phyloP scores from a whole-genome alignment of 2,113 vertebrate genomes.

The Herpailurus yagouaroundi region DNA sequence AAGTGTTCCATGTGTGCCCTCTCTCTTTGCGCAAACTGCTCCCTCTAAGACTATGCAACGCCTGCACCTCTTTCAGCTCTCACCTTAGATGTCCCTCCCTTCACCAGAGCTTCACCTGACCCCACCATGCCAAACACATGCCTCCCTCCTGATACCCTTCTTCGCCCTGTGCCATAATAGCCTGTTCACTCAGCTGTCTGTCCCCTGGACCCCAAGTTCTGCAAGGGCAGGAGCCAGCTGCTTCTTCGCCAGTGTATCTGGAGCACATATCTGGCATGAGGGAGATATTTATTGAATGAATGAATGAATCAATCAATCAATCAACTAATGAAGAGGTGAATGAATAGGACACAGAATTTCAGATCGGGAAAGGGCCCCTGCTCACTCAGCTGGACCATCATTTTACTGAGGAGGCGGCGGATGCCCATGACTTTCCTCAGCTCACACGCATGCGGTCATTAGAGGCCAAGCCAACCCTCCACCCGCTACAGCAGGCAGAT shows the following conservation, averaged over 20 bases:
- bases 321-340: not conserved
- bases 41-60: not conserved
- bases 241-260: not conserved
- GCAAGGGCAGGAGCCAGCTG: not conserved
- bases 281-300: not conserved
- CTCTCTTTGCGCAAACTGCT: not conserved
- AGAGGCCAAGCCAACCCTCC: not conserved
- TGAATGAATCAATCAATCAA: not conserved
- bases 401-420: too few species aligned
- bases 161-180: too few species aligned
- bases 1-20: accelerated
- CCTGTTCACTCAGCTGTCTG: not conserved
- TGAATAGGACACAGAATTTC: not conserved
- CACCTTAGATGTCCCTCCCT: not conserved
- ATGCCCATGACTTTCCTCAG: accelerated
- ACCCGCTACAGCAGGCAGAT: not conserved
- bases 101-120: not conserved
- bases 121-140: not conserved
- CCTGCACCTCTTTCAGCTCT: not conserved
- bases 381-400: not conserved
- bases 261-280: not conserved
- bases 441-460: accelerated
- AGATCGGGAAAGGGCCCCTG: not conserved
- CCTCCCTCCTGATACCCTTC: not conserved
- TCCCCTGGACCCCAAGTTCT: not conserved